These are phyloP conservation scores for Petroica traversi DNA, from an alignment of 2,113 vertebrate species.

Conservation along the genomic window DNA sequence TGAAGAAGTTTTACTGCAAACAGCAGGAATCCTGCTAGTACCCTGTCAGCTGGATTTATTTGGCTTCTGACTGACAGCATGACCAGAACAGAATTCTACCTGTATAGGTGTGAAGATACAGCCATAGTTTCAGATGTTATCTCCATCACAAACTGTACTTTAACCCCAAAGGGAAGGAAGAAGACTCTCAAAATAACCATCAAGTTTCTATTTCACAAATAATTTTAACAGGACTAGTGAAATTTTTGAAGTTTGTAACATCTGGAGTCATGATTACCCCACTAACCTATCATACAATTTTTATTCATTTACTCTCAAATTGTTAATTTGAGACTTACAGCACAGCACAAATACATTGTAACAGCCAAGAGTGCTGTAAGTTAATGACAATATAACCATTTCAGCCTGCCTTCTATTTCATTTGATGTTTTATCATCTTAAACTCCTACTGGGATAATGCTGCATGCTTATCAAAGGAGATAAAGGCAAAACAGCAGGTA, in stretches of 20 bases:
- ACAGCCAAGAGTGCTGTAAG: neutral
- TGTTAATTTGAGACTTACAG: neutral
- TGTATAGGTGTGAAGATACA: neutral
- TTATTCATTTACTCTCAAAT: neutral
- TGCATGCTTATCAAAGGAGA: neutral
- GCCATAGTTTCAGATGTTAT: neutral
- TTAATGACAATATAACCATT: constrained; percentile 6
- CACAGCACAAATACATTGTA: neutral
- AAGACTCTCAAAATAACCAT: neutral
- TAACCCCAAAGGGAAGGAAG: neutral
- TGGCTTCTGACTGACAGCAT: neutral
- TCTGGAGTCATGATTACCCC: neutral
- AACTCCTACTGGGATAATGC: constrained; percentile 5
- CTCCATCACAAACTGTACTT: neutral
- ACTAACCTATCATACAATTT: neutral
- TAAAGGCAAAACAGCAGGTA: neutral
- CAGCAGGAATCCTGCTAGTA: neutral
- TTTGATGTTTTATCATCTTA: neutral
- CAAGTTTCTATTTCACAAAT: neutral
- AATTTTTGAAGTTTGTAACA: neutral
- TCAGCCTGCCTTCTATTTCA: neutral
- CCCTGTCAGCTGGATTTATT: neutral
- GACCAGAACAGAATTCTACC: neutral
- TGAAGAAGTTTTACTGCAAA: neutral
- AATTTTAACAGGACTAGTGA: neutral